These are phyloP conservation scores for Cenopis cana DNA, from an alignment of 2,888 invertebrate genomes.

Conservation along the genomic window DNA sequence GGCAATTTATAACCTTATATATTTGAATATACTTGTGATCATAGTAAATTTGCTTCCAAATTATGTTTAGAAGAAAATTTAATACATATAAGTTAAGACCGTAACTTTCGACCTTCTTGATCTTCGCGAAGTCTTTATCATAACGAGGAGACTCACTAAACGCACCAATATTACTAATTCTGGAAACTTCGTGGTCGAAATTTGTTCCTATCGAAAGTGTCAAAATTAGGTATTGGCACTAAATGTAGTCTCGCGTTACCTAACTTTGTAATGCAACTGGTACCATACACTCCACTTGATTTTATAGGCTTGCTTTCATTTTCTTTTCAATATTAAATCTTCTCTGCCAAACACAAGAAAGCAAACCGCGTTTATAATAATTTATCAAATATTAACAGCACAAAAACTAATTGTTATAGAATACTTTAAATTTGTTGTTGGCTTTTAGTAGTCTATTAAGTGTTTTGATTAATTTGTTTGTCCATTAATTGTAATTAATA, in stretches of 20 bases:
- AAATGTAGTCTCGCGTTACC: background rate
- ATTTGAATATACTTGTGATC: constrained; percentile 16
- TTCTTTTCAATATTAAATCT: background rate
- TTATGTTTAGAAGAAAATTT: constrained; percentile 20
- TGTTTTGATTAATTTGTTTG: constrained; percentile 52
- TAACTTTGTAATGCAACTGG: background rate
- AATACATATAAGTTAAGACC: background rate
- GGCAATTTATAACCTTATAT: constrained; percentile 16
- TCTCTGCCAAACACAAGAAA: background rate
- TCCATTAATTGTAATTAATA: constrained; percentile 50
- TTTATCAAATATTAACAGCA: constrained; percentile 33
- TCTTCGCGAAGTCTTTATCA: background rate
- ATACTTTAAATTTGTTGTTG: constrained; percentile 55
- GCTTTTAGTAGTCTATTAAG: constrained; percentile 61
- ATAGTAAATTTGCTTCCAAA: constrained; percentile 38
- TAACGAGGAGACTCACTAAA: background rate
- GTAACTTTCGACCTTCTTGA: background rate
- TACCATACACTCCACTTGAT: background rate
- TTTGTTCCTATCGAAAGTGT: background rate
- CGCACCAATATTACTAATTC: background rate
- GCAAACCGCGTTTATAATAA: constrained; percentile 22
- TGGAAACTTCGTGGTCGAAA: background rate
- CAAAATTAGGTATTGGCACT: background rate
- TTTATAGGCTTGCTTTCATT: background rate
- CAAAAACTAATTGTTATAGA: constrained; percentile 40